Conservation (phyloP, 2,113 vertebrate genomes). For the Spilogale gracilis region DNA sequence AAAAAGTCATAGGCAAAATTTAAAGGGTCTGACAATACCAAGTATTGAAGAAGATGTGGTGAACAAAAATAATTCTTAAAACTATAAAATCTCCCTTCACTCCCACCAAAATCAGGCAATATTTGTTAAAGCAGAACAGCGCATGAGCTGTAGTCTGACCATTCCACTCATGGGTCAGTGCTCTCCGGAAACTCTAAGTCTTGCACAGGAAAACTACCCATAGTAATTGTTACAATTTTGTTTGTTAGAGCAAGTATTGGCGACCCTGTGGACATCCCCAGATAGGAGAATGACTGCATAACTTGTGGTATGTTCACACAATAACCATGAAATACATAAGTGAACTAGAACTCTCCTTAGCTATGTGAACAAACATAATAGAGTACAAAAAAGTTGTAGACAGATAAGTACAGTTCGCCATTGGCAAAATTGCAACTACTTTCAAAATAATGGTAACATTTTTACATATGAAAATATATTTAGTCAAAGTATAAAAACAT, state of each 20-base stretch:
- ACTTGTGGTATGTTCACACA: not conserved
- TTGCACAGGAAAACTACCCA: not conserved
- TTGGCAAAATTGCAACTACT: not conserved
- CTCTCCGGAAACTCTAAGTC: not conserved
- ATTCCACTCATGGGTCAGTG: not conserved
- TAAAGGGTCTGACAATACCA: not conserved
- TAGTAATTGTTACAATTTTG: not conserved
- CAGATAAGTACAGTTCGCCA: not conserved
- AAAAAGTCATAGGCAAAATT: not conserved
- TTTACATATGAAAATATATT: not conserved
- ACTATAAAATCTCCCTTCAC: not conserved
- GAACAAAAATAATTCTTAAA: not conserved
- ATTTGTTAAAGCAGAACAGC: not conserved
- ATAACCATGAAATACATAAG: not conserved
- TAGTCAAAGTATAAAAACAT: constrained; percentile 14
- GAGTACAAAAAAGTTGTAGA: not conserved
- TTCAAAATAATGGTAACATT: not conserved
- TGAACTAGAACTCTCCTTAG: not conserved
- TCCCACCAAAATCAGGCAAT: not conserved
- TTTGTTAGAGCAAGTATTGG: not conserved
- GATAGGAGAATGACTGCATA: not conserved
- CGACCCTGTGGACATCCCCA: not conserved
- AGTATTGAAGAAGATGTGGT: not conserved
- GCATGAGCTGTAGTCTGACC: not conserved
- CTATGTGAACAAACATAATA: not conserved